phyloP scores from a whole-genome alignment of 2,888 invertebrate species.

The Baronia brevicornis region DNA sequence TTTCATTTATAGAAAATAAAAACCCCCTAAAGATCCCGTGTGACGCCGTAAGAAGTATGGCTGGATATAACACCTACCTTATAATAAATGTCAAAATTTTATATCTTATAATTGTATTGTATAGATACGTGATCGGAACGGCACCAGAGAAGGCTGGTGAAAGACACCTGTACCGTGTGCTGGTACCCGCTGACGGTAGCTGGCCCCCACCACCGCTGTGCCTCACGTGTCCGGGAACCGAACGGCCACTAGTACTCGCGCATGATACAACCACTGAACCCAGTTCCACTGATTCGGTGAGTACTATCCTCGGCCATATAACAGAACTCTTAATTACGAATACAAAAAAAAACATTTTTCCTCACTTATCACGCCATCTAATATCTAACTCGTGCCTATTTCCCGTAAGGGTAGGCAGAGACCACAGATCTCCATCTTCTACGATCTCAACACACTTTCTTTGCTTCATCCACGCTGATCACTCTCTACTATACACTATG shows the following conservation, averaged over 20 bases:
- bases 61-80: no score
- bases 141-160: conserved; percentile 85
- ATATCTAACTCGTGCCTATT: background rate
- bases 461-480: no score
- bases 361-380: background rate
- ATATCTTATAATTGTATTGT: background rate
- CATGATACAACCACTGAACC: conserved; percentile 31
- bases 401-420: no score
- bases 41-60: no score
- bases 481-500: no score
- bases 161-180: conserved; percentile 86
- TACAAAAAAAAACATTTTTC: no score
- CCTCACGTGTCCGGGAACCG: conserved; percentile 70
- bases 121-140: conserved; percentile 88
- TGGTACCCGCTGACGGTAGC: conserved; percentile 49
- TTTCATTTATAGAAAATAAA: no score
- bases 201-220: conserved; percentile 67
- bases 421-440: no score
- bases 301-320: no score
- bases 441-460: no score
- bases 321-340: no score
- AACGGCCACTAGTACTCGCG: conserved; percentile 24
- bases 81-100: background rate
- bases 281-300: conserved; percentile 36
- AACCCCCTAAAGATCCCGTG: no score